Evolutionary conservation across 2,797 vertebrate species (phyloP).

Genomic region (Sphenodon punctatus): DNA sequence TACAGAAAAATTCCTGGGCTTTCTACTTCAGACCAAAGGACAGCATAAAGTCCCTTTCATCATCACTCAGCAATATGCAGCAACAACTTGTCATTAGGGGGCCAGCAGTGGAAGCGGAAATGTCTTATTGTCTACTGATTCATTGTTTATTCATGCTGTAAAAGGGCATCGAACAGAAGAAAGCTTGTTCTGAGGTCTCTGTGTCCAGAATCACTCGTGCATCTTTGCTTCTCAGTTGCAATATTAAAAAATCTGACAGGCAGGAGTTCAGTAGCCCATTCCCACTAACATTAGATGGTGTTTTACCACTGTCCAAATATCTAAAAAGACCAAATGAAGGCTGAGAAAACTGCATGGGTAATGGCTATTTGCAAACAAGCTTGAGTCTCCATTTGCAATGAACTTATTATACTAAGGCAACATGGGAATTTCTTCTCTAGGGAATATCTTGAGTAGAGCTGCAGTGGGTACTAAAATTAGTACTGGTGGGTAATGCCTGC

Average conservation of each 20-base stretch:
- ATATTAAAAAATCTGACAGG: slow-evolving; percentile 6
- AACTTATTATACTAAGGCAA: too few species aligned
- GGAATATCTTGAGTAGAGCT: too few species aligned
- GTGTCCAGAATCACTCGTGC: neutral
- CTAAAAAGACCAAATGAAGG: slow-evolving; percentile 8
- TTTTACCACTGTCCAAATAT: slow-evolving; percentile 8
- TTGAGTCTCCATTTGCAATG: slow-evolving; percentile 13
- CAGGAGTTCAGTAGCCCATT: neutral
- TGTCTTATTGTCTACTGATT: neutral
- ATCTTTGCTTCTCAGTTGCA: neutral
- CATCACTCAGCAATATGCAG: too few species aligned
- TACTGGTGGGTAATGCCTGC: too few species aligned
- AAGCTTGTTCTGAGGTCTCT: slow-evolving; percentile 1
- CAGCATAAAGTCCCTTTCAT: too few species aligned
- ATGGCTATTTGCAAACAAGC: neutral
- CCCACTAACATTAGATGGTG: neutral
- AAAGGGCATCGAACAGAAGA: slow-evolving; percentile 22
- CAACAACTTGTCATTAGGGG: too few species aligned
- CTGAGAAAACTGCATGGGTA: neutral
- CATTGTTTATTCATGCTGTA: slow-evolving; percentile 13
- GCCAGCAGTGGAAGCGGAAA: too few species aligned
- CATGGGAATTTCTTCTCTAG: too few species aligned
- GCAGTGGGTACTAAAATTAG: too few species aligned
- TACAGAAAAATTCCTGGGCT: too few species aligned
- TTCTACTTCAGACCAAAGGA: too few species aligned